Base-by-base conservation (phyloP, 2,113 vertebrate genomes). In the Lagopus muta region DNA sequence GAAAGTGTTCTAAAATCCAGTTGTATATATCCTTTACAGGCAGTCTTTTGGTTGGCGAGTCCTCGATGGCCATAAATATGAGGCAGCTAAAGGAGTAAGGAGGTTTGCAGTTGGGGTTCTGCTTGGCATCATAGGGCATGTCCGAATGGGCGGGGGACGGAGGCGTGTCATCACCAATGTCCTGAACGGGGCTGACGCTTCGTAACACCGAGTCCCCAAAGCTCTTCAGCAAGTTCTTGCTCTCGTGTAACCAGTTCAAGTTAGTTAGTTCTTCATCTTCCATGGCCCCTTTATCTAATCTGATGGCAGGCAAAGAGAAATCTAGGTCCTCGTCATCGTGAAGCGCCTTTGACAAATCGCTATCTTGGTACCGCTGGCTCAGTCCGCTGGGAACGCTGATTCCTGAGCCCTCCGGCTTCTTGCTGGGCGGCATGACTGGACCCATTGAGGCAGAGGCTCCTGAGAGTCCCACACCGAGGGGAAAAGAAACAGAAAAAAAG, bases 51-150 rank as follows among this genome's bases (percentile, higher is more conserved):
- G 98, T 98, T 6, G 99, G 99, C 16, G 99, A 99, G 74, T 99
- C 99, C 98, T 99, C 99, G 8, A 99, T 99, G 96, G 99, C 99
- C 99, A 99, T 99, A 98, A 99, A 99, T 97, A 99, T 99, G 98
- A 99, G 98, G 97, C 99, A 99, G 98, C 99, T 99, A 97, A 99
- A 99, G 83, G 99, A 99, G 82, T 99, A 99, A 27, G 99, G 99
- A 54, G 99, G 99, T 97, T 99, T 99, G 86, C 99, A 98, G 97
- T 99, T 99, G 88, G 99, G 99, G 90, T 99, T 99, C 72, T 98
- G 98, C 98, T 98, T 98, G 97, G 98, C 98, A 94, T 98, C 98
- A 0, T 98, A 98, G 87, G 98, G 98, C 97, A 98, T 95, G 96
- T 99, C 99, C 13, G 98, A 98, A 82, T 98, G 98, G 60, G 99